Percentiles rank a stretch among this genome's conserved stretches.
Conservation (phyloP, 2,888 invertebrate genomes). For the Nysson spinosus region DNA sequence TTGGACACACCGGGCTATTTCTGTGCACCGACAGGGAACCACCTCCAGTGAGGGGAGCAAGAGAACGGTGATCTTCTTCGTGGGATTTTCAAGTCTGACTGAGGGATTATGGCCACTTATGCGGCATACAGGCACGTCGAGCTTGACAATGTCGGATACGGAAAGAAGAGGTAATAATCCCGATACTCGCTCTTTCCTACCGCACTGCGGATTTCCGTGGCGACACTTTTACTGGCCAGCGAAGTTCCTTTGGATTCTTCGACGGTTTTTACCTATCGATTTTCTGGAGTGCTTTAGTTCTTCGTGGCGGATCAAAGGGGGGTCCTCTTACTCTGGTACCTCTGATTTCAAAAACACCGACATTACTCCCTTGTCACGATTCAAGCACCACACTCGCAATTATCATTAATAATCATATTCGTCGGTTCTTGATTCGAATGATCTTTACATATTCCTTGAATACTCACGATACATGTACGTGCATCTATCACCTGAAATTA, state of each 20-base stretch:
- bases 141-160: slow-evolving; percentile 95
- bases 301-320: no score
- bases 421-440: no score
- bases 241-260: not conserved
- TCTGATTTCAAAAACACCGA: no score
- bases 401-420: no score
- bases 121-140: slow-evolving; percentile 96
- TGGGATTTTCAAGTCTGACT: slow-evolving; percentile 2
- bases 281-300: not conserved
- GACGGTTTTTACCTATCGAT: not conserved
- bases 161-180: slow-evolving; percentile 91
- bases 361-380: not conserved
- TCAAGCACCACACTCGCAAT: no score
- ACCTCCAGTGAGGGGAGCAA: not conserved
- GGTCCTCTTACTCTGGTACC: no score
- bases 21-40: not conserved
- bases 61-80: not conserved
- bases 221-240: slow-evolving; percentile 1
- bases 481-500: no score
- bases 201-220: slow-evolving; percentile 49
- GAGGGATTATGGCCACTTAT: slow-evolving; percentile 88
- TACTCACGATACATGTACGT: no score
- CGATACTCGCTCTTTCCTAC: slow-evolving; percentile 14
- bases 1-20: not conserved
- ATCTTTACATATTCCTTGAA: no score